These are phyloP conservation scores for Rhagonycha fulva DNA, from an alignment of 2,888 invertebrate genomes.

Conservation along the genomic window DNA sequence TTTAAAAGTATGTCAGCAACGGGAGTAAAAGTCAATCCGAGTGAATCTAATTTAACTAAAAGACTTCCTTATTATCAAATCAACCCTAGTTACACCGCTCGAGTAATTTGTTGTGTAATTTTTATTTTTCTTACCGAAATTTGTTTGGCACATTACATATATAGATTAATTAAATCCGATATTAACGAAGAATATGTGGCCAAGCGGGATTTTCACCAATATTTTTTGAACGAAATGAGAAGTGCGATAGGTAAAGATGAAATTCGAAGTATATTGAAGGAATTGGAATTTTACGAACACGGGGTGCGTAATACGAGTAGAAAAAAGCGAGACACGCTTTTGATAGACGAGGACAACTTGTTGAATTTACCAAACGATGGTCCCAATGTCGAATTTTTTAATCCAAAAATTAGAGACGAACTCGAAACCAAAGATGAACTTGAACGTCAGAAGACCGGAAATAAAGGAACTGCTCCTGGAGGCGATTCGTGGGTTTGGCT, in stretches of 20 bases:
- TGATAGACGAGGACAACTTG: slow-evolving; percentile 42
- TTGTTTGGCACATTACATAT: slow-evolving; percentile 52
- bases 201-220: slow-evolving; percentile 45
- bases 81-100: slow-evolving; percentile 52
- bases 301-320: slow-evolving; percentile 11
- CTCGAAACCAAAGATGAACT: slow-evolving; percentile 69
- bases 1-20: slow-evolving; percentile 30
- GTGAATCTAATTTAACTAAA: slow-evolving; percentile 19
- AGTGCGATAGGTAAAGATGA: slow-evolving; percentile 44
- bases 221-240: slow-evolving; percentile 45
- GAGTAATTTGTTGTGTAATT: slow-evolving; percentile 52
- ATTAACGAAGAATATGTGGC: slow-evolving; percentile 48
- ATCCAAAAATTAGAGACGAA: slow-evolving; percentile 68
- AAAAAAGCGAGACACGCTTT: slow-evolving; percentile 35
- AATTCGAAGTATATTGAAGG: slow-evolving; percentile 43
- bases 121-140: slow-evolving; percentile 53
- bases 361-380: slow-evolving; percentile 49
- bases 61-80: slow-evolving; percentile 35
- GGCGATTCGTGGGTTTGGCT: slow-evolving; percentile 86
- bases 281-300: slow-evolving; percentile 30
- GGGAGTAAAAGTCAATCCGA: slow-evolving; percentile 23
- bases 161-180: slow-evolving; percentile 51
- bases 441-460: slow-evolving; percentile 63
- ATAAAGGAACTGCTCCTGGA: slow-evolving; percentile 70
- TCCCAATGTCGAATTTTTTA: slow-evolving; percentile 74